These are phyloP conservation scores for Dascillus cervinus DNA, from an alignment of 2,888 invertebrate species.

Conservation along the genomic window DNA sequence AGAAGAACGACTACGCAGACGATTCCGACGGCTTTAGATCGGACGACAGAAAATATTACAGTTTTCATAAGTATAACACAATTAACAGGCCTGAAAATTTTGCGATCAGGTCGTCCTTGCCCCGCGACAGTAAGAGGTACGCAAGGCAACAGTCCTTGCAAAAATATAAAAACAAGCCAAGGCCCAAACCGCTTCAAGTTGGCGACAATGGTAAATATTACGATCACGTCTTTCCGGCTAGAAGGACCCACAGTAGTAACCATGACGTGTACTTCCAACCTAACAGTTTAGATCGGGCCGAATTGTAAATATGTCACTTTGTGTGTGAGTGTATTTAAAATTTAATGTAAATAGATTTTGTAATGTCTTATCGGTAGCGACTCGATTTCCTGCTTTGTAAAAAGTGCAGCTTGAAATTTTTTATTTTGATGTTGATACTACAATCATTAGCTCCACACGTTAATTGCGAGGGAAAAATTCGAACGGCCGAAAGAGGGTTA, in stretches of 20 bases:
- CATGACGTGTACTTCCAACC: slow-evolving; percentile 37
- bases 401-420: no score
- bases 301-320: slow-evolving; percentile 35
- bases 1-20: slow-evolving; percentile 30
- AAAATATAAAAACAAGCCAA: slow-evolving; percentile 31
- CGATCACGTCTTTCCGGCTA: slow-evolving; percentile 52
- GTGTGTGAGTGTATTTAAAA: no score
- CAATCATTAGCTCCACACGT: no score
- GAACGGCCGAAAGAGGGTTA: no score
- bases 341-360: no score
- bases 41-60: slow-evolving; percentile 32
- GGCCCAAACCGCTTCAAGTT: slow-evolving; percentile 53
- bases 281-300: slow-evolving; percentile 37
- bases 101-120: slow-evolving; percentile 21
- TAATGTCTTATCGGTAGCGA: no score
- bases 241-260: slow-evolving; percentile 22
- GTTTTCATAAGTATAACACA: slow-evolving; percentile 33
- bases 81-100: slow-evolving; percentile 25
- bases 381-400: no score
- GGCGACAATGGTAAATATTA: slow-evolving; percentile 52
- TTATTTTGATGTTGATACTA: no score
- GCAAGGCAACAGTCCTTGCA: slow-evolving; percentile 22
- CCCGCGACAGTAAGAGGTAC: slow-evolving; percentile 24
- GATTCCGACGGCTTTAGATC: slow-evolving; percentile 22
- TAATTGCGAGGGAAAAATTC: no score